phyloP scores from a whole-genome alignment of 1,140 invertebrate species.

The Musca domestica region DNA sequence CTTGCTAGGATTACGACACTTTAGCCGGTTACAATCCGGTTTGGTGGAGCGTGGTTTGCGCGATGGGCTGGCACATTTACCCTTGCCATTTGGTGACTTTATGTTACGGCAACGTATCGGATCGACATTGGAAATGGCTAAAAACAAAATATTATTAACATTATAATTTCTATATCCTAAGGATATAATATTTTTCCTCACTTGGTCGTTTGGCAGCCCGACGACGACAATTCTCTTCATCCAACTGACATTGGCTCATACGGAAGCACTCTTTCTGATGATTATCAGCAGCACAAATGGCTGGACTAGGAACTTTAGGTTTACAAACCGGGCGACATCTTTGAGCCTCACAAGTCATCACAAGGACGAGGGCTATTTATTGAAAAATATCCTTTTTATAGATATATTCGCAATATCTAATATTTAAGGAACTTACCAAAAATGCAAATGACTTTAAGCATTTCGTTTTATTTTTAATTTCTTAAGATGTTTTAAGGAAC shows the following conservation, averaged over 20 bases:
- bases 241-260: neutral
- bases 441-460: no score
- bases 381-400: no score
- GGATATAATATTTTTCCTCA: neutral
- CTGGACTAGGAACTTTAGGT: neutral
- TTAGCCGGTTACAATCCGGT: neutral
- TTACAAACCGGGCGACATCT: neutral
- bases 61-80: neutral
- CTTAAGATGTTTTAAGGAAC: no score
- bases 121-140: neutral
- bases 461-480: no score
- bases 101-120: constrained; percentile 9
- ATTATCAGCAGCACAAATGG: neutral
- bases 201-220: neutral
- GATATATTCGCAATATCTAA: no score
- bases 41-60: neutral
- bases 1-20: neutral
- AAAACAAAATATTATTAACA: neutral
- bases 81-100: neutral
- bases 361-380: no score
- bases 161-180: neutral
- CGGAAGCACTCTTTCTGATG: neutral
- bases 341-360: no score
- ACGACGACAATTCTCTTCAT: neutral
- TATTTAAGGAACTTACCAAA: no score